Evolutionary conservation across 2,888 invertebrate species (phyloP).

Genomic region (Proisotoma minuta): DNA sequence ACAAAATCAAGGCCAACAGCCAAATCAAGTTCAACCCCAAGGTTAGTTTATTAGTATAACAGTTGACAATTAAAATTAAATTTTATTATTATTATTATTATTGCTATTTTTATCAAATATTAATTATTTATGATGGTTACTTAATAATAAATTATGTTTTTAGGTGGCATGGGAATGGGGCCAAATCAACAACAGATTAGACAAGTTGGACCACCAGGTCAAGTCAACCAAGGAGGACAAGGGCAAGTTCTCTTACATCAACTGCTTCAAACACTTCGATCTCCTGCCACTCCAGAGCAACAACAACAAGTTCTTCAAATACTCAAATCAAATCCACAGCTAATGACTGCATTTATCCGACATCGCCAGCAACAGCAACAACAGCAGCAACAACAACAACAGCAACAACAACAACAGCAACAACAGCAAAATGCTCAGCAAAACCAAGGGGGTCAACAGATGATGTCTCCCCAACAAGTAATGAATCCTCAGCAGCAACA

Average conservation of each 20-base stretch:
- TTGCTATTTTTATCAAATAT: neutral
- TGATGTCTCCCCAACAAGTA: conserved; percentile 23
- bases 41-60: neutral
- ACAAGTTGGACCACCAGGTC: conserved; percentile 44
- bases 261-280: conserved; percentile 82
- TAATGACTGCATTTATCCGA: conserved; percentile 93
- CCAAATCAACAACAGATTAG: conserved; percentile 48
- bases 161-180: conserved; percentile 28
- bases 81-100: too few relatives aligned
- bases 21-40: conserved; percentile 43
- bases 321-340: conserved; percentile 85
- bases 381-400: conserved; percentile 49
- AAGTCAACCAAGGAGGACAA: conserved; percentile 40
- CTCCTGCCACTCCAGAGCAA: conserved; percentile 85
- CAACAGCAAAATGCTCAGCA: conserved; percentile 50
- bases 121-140: neutral
- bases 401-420: conserved; percentile 47
- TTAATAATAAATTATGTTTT: neutral
- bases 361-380: conserved; percentile 62
- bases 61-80: neutral
- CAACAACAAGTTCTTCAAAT: conserved; percentile 84
- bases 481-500: conserved; percentile 44
- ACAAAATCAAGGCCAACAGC: conserved; percentile 25
- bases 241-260: conserved; percentile 60
- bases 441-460: conserved; percentile 31